Evolutionary conservation across 2,888 invertebrate genomes (phyloP).

Genomic region (Netelia inedita): DNA sequence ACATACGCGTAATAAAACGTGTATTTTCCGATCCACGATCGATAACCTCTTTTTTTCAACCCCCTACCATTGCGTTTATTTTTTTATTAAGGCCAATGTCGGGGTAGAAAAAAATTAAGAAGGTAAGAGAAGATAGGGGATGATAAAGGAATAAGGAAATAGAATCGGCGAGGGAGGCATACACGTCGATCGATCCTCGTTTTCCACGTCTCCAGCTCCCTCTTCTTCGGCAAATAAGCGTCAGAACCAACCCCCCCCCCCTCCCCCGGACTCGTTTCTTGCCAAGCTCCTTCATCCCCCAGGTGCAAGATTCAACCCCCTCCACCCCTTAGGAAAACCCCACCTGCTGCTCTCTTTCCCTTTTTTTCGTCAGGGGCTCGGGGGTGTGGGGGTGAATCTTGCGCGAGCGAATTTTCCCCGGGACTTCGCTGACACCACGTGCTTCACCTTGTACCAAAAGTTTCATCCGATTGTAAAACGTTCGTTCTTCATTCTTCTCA

Average conservation of each 20-base stretch:
- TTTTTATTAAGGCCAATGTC: not conserved
- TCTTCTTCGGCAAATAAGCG: conserved; percentile 62
- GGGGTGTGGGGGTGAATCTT: conserved; percentile 17
- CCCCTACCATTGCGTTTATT: too few relatives aligned
- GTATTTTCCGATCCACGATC: not conserved
- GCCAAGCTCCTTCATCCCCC: conserved; percentile 22
- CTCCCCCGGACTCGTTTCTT: conserved; percentile 28
- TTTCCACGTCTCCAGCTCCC: conserved; percentile 54
- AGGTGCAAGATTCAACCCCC: conserved; percentile 15
- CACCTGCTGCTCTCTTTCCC: conserved; percentile 69
- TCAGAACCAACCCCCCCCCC: conserved; percentile 31
- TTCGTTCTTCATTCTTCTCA: conserved; percentile 11
- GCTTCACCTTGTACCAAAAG: conserved; percentile 45
- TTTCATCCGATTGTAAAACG: conserved; percentile 34
- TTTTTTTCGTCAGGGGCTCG: conserved; percentile 15
- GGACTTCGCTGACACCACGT: conserved; percentile 38
- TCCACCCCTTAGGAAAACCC: conserved; percentile 67
- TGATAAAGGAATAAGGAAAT: conserved; percentile 26
- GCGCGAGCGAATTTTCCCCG: conserved; percentile 46
- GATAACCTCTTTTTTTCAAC: too few relatives aligned
- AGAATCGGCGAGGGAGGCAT: conserved; percentile 43
- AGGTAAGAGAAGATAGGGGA: not conserved
- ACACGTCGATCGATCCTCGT: conserved; percentile 60
- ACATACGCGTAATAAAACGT: not conserved
- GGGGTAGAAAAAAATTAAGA: not conserved